Base-by-base conservation (phyloP, 2,797 vertebrate genomes). In the Thamnophis elegans region DNA sequence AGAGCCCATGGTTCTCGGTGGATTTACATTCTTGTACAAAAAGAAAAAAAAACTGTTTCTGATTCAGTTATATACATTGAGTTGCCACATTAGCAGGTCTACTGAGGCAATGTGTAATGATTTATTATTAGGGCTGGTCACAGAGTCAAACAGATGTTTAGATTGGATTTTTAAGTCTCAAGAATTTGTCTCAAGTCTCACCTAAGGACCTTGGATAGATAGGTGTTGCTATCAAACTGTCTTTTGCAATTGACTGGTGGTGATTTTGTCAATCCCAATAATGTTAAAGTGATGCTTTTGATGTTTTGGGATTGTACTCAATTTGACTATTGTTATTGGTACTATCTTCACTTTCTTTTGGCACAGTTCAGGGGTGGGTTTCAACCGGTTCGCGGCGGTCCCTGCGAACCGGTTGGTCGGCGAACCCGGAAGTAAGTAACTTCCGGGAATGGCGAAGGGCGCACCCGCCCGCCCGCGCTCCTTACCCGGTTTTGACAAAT, bases 61-160 rank as follows among this genome's bases (percentile, higher is more conserved):
- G 95, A 96, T 91, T 95, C 92, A 93, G 92, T 94, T 95, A 89
- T 95, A 94, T 95, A 94, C 68, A 95, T 94, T 94, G 86, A 95
- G 94, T 95, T 92, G 93, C 90, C 92, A 96, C 95, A 92, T 94
- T 95, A 93, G 93, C 42, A 92, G 89, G 91, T 90, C 91, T n/a
- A 87, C 91, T 92, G 94, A 92, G 94, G 91, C 92, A 91, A 73
- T 55, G 91, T 92, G 73, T 85, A 92, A 95, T 93, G 85, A 88
- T 90, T 82, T 93, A 92, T 78, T 78, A 78, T 78, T 78, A 42
- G 36, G 32, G 18, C 16, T 78, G 32, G 68, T 42, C 18, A 42
- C 8, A 78, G 16, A 78, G 8, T 78, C 68, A 78, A 20, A 18
- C 68, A 42, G 68, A 22, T 42, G 16, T 36, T 78, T 78, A 78